A percentile compares a stretch with the other conserved stretches of the same genome.
Evolutionary conservation across 2,888 invertebrate species (phyloP).

Genomic region (Cephus rjabovi): DNA sequence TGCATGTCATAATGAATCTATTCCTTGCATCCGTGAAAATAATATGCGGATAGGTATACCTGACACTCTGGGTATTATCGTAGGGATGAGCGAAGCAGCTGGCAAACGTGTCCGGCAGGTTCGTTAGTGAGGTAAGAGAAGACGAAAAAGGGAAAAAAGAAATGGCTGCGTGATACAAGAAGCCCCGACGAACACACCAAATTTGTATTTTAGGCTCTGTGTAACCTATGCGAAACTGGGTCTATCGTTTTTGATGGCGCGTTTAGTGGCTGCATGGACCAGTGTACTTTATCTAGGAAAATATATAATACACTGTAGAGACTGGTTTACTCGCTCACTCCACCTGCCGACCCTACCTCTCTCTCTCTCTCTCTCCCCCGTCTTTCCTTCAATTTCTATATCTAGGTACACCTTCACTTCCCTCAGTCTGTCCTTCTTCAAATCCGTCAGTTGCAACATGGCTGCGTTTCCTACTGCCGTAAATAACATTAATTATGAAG

Average conservation of each 20-base stretch:
- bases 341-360: not conserved
- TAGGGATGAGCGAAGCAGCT: not conserved
- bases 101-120: not conserved
- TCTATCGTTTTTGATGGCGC: not conserved
- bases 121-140: not conserved
- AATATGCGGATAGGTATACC: not conserved
- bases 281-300: not conserved
- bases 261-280: not conserved
- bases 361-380: not conserved
- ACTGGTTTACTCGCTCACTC: not conserved
- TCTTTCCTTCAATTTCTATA: not conserved
- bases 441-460: not conserved
- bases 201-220: not conserved
- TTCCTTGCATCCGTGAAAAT: not conserved
- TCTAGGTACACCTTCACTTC: not conserved
- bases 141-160: not conserved
- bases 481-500: conserved; percentile 31
- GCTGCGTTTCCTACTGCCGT: conserved; percentile 14
- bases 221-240: not conserved
- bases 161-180: not conserved
- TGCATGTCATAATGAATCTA: not conserved
- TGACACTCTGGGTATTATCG: not conserved
- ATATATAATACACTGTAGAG: not conserved
- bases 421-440: not conserved
- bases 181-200: not conserved